A percentile compares a stretch with the other conserved stretches of the same genome.
Evolutionary conservation across 2,888 invertebrate species (phyloP).

Genomic region (Empis livida): DNA sequence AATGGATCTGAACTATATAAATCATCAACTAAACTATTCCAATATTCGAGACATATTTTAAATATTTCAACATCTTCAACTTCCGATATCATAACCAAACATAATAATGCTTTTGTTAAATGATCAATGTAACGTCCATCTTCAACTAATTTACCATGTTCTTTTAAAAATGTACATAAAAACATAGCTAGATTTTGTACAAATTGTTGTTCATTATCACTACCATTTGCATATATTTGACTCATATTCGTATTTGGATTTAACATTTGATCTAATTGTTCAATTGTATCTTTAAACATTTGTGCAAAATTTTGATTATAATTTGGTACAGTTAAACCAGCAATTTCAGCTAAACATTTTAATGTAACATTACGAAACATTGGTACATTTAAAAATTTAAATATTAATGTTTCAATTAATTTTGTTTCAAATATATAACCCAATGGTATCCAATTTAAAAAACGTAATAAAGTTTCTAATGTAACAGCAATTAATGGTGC

Average conservation of each 20-base stretch:
- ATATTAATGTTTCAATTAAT: conserved; percentile 83
- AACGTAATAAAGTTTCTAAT: conserved; percentile 86
- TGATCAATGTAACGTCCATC: conserved; percentile 63
- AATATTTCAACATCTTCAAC: conserved; percentile 99
- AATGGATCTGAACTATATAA: conserved; percentile 81
- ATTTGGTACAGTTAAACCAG: conserved; percentile 74
- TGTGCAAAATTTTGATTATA: conserved; percentile 89
- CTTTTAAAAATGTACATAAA: conserved; percentile 90
- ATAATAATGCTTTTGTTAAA: conserved; percentile 71
- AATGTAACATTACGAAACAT: conserved; percentile 96
- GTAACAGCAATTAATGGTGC: conserved; percentile 92
- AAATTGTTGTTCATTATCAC: conserved; percentile 96
- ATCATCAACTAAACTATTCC: conserved; percentile 88
- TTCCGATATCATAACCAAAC: conserved; percentile 85
- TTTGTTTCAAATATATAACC: conserved; percentile 99
- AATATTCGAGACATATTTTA: conserved; percentile 98
- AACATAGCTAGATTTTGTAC: conserved; percentile 97
- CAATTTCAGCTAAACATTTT: conserved; percentile 97
- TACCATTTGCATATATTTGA: conserved; percentile 84
- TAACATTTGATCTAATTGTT: conserved; percentile 82
- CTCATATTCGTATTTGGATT: conserved; percentile 85
- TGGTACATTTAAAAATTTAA: conserved; percentile 95
- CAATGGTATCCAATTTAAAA: conserved; percentile 99
- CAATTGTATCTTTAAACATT: conserved; percentile 85
- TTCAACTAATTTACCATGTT: conserved; percentile 83